Base-by-base conservation (phyloP, 2,797 vertebrate genomes). In the Steatocranus sp. region DNA sequence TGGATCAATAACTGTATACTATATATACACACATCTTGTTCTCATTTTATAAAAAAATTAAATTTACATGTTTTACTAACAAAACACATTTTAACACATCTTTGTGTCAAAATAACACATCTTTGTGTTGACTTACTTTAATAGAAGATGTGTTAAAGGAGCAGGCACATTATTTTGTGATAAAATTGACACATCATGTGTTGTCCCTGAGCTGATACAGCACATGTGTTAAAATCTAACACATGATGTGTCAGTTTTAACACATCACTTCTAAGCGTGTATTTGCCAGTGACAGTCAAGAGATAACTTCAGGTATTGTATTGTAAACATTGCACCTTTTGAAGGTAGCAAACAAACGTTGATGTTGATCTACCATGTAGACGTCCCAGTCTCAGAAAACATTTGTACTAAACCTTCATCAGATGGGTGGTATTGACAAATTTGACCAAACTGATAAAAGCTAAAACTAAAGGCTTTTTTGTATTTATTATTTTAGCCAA, bases 1-100 rank as follows among this genome's bases (percentile, higher is more conserved):
- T 30, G 14, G 25, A 54, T 27, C 25, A 32, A 32, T 18, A 2
- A 32, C 18, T 11, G 0, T 2, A 30, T 56, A 58, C 5, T 54
- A 8, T 54, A 27, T 9, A 9, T 2, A 34, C 8, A 34, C 3
- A 11, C 5, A 38, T 5, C 2, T 38, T 38, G 11, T 38, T 38
- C 36, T 8, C 4, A 32, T 32, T 32, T 32, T 7, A 11, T 38
- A 10, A 38, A 10, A 38, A 38, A 38, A 3, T 3, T 0, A 1
- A 0, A 54, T 53, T 3, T 5, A 15, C 12, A 54, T 5, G 23
- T 54, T 8, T 15, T 54, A 54, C 51, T 54, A 54, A 50, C 10
- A 50, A 20, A 50, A 50, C n/a, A 50, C 10, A 50, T 50, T 50
- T 50, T 20, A 49, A 49, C 48, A 49, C 48, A 53, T 53, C 20